Percentiles rank a stretch among this genome's conserved stretches.
Evolutionary conservation across 2,888 invertebrate genomes (phyloP).

Genomic region (Maniola hyperantus): DNA sequence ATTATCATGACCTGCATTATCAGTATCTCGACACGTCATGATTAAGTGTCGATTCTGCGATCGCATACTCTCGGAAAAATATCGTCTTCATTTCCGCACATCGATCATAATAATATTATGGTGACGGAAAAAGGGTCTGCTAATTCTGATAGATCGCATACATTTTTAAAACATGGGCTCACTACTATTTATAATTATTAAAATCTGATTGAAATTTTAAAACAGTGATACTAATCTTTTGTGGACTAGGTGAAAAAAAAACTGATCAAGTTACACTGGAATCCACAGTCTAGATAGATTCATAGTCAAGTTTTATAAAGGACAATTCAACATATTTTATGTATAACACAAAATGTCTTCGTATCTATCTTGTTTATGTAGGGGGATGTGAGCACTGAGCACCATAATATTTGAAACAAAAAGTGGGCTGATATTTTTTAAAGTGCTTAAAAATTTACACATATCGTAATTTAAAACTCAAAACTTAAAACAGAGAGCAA

Average conservation of each 20-base stretch:
- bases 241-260: too few species aligned
- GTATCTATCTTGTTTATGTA: too few species aligned
- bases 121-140: constrained; percentile 74
- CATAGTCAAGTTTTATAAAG: too few species aligned
- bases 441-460: too few species aligned
- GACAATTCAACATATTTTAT: too few species aligned
- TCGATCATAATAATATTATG: constrained; percentile 65
- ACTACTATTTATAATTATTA: not conserved
- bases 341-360: too few species aligned
- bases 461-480: too few species aligned
- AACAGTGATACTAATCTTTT: not conserved
- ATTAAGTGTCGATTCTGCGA: constrained; percentile 62
- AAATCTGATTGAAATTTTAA: not conserved
- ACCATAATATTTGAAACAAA: too few species aligned
- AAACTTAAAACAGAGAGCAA: not conserved
- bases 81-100: constrained; percentile 80
- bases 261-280: too few species aligned
- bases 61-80: constrained; percentile 74
- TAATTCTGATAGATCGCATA: constrained; percentile 78
- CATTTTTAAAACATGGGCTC: constrained; percentile 60
- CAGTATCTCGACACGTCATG: constrained; percentile 41
- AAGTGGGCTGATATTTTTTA: too few species aligned
- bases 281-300: too few species aligned
- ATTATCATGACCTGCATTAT: constrained; percentile 36
- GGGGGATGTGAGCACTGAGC: too few species aligned